Percentiles rank a stretch among this genome's conserved stretches.
phyloP scores from a whole-genome alignment of 2,797 vertebrate genomes.

The Heteromormyrus szaboi region DNA sequence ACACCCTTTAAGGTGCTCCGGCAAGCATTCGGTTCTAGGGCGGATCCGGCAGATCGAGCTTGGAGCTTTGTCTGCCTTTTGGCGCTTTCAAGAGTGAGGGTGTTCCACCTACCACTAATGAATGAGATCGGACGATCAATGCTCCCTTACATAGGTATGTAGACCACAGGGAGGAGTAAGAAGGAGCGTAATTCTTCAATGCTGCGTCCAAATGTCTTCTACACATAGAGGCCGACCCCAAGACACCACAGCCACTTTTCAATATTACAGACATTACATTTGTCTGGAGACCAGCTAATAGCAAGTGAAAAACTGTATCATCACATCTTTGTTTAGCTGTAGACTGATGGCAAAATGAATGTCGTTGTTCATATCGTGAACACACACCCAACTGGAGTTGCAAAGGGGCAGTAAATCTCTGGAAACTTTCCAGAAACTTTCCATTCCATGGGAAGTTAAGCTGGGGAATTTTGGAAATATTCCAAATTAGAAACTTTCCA shows the following conservation, averaged over 20 bases:
- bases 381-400: not conserved
- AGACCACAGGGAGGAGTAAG: not conserved
- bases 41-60: not conserved
- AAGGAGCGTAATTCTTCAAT: not conserved
- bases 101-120: not conserved
- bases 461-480: not conserved
- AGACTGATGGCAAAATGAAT: not conserved
- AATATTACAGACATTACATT: not conserved
- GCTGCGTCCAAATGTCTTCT: not conserved
- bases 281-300: conserved; percentile 5
- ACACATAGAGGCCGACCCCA: not conserved
- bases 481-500: not conserved
- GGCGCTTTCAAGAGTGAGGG: not conserved
- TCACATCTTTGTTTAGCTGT: not conserved
- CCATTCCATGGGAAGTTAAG: not conserved
- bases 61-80: not conserved
- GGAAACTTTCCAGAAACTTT: not conserved
- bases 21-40: not conserved
- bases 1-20: no score
- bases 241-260: not conserved
- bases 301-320: not conserved
- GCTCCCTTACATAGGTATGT: not conserved
- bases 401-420: not conserved
- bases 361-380: not conserved
- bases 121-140: not conserved